Evolutionary conservation across 2,797 vertebrate genomes (phyloP).

Genomic region (Sardinella longiceps): DNA sequence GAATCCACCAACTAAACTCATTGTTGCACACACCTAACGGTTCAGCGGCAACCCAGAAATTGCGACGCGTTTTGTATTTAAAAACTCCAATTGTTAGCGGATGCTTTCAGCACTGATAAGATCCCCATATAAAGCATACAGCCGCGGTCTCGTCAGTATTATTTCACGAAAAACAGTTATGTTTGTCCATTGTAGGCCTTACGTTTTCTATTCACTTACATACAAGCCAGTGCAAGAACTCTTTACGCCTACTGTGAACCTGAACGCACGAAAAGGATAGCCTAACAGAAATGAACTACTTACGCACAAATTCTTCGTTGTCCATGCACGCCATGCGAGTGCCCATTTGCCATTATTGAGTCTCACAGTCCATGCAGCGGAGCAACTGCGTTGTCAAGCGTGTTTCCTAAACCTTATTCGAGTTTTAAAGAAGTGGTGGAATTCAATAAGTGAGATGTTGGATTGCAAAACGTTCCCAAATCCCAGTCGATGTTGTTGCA

Average conservation of each 20-base stretch:
- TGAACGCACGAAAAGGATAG: neutral
- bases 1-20: slow-evolving; percentile 95
- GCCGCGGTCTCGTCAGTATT: slow-evolving; percentile 20
- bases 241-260: neutral
- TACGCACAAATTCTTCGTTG: slow-evolving; percentile 57
- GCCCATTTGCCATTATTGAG: slow-evolving; percentile 42
- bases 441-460: slow-evolving; percentile 28
- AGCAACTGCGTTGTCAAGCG: slow-evolving; percentile 10
- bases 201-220: neutral
- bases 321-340: slow-evolving; percentile 51
- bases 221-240: slow-evolving; percentile 26
- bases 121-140: slow-evolving; percentile 52
- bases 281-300: slow-evolving; percentile 55
- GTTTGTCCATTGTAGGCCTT: slow-evolving; percentile 49
- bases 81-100: slow-evolving; percentile 36
- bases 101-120: slow-evolving; percentile 38
- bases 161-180: slow-evolving; percentile 33
- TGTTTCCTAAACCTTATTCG: slow-evolving; percentile 25
- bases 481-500: slow-evolving; percentile 42
- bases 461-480: slow-evolving; percentile 40
- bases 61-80: slow-evolving; percentile 29
- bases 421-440: slow-evolving; percentile 36
- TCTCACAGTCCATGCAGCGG: slow-evolving; percentile 36
- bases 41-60: slow-evolving; percentile 39
- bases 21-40: slow-evolving; percentile 62